Evolutionary conservation across 1,140 invertebrate genomes (phyloP), one percentile per base, ranked within the genome.

Genomic region (Uloborus diversus): DNA sequence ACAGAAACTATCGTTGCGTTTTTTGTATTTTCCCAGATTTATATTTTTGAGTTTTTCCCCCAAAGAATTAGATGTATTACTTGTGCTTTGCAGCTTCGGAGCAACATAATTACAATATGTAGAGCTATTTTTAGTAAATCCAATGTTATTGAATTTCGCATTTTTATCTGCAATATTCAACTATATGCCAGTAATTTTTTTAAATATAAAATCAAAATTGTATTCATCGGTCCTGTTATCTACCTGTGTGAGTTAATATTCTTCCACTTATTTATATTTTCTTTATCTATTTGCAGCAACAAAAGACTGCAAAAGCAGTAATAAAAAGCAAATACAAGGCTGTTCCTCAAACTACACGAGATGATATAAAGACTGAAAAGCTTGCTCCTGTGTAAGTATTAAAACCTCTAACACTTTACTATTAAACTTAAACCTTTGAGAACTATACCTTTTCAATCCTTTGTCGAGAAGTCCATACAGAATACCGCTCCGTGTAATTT

Each of bases 221-320:
- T 9, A 42, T 13, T 42, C 9, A 42, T 9, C 17, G 2, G 9
- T 9, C 9, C 2, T 42, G 9, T 9, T 42, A 13, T 42, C 17
- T 42, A 13, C 9, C 9, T 42, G 17, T 13, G 37, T 13, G 9
- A 42, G 9, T 42, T 42, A 17, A 13, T 42, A 9, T 2, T 1
- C 37, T 17, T 42, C 2, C 9, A 3, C 9, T 17, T 53, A 11
- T 53, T 13, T 11, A 7, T 28, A 28, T 28, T 28, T 1, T 4
- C 30, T 61, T 23, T 9, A 5, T 64, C 3, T 64, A 64, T 35
- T 64, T 64, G 5, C 9, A 75, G 71, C 33, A 75, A 75, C 71
- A 75, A 33, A 75, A 75, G 27, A 61, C 71, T 14, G 71, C 71
- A 9, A 33, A 62, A 35, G 59, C 71, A 35, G 71, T 64, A 9